phyloP scores from a whole-genome alignment of 1,140 invertebrate species.

The Euwallacea fornicatus region DNA sequence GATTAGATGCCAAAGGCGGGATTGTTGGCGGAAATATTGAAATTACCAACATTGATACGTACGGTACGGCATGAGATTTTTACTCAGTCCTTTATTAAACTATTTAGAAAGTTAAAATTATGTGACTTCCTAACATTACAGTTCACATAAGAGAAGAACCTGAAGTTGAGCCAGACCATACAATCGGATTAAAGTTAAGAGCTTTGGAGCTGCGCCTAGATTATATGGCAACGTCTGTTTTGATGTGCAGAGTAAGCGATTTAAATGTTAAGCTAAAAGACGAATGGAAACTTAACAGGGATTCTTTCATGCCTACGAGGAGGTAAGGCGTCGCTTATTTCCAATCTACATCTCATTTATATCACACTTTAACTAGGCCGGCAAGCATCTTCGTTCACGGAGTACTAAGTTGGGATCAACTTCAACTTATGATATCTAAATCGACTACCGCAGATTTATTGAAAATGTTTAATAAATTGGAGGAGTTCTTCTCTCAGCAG shows the following conservation, averaged over 20 bases:
- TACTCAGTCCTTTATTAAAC: background rate
- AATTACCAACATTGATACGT: constrained; percentile 85
- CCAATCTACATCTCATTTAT: background rate
- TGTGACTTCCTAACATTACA: constrained; percentile 46
- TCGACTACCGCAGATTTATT: constrained; percentile 94
- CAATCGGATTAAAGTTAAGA: constrained; percentile 78
- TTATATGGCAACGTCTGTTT: constrained; percentile 94
- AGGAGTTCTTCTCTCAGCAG: constrained; percentile 96
- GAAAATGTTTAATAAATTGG: constrained; percentile 94
- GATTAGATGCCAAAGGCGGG: constrained; percentile 91
- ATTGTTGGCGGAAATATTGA: constrained; percentile 95
- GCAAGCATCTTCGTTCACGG: constrained; percentile 93
- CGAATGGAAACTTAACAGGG: constrained; percentile 70
- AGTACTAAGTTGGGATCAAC: constrained; percentile 90
- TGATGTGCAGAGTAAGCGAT: constrained; percentile 86
- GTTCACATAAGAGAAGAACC: constrained; percentile 88
- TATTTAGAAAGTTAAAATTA: background rate
- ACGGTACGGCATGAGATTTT: constrained; percentile 60
- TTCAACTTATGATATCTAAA: constrained; percentile 94
- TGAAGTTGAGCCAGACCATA: constrained; percentile 86
- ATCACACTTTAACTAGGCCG: constrained; percentile 60
- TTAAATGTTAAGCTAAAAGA: constrained; percentile 79
- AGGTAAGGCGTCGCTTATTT: constrained; percentile 48
- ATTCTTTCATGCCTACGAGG: constrained; percentile 61
- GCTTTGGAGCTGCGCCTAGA: constrained; percentile 88